These are phyloP conservation scores for Nothobranchius kuhntae DNA, from an alignment of 2,113 vertebrate genomes.

Conservation along the genomic window DNA sequence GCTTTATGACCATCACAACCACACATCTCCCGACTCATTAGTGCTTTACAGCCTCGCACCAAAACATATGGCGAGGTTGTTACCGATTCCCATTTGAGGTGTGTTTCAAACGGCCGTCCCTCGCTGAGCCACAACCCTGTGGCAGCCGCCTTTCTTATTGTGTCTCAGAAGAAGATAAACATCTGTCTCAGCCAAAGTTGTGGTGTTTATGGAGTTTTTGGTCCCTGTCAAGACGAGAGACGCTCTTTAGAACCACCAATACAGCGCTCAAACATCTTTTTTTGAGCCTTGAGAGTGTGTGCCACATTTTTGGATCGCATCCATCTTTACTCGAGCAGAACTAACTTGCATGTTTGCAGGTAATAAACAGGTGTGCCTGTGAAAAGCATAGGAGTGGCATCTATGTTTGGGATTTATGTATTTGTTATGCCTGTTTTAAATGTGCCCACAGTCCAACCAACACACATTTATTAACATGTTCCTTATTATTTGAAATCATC, in stretches of 20 bases:
- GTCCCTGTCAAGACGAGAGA: conserved; percentile 40
- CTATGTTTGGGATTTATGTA: conserved; percentile 1
- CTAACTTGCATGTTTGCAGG: conserved; percentile 28
- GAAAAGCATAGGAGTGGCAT: conserved; percentile 18
- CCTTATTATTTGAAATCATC: conserved; percentile 16
- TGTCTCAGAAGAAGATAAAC: conserved; percentile 58
- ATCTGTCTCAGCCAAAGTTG: conserved; percentile 42
- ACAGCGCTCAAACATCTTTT: conserved; percentile 25
- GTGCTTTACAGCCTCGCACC: conserved; percentile 57
- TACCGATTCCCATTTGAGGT: conserved; percentile 63
- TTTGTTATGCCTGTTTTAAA: conserved; percentile 21
- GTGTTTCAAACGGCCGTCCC: conserved; percentile 57
- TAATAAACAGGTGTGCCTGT: conserved; percentile 8
- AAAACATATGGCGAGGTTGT: conserved; percentile 70
- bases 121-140: conserved; percentile 59
- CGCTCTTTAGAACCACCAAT: conserved; percentile 33
- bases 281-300: background rate
- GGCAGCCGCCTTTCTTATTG: conserved; percentile 48
- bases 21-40: conserved; percentile 70
- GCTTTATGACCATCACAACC: conserved; percentile 67
- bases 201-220: conserved; percentile 7
- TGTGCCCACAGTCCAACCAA: background rate
- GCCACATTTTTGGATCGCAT: conserved; percentile 3
- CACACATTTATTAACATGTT: conserved; percentile 2
- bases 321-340: conserved; percentile 6